A percentile compares a stretch with the other conserved stretches of the same genome.
Evolutionary conservation across 2,113 vertebrate species (phyloP).

Genomic region (Amphilophus citrinellus): DNA sequence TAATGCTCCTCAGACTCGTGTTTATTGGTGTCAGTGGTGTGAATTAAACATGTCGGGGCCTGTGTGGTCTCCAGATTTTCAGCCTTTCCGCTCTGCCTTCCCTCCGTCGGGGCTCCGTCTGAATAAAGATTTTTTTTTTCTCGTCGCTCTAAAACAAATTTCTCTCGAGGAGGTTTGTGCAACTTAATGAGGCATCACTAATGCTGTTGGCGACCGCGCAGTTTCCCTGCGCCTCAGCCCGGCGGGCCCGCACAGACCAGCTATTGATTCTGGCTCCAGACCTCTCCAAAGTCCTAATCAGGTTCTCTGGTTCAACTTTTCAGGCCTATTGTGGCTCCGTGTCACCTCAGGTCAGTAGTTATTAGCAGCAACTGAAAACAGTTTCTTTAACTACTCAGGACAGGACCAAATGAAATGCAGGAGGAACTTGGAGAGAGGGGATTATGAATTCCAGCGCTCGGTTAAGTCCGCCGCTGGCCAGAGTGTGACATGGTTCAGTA

Average conservation of each 20-base stretch:
- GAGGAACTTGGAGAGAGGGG: conserved; percentile 88
- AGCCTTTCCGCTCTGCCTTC: neutral
- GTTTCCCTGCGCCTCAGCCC: conserved; percentile 52
- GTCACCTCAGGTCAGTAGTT: conserved; percentile 97
- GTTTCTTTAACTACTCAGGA: conserved; percentile 95
- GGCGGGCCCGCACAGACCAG: conserved; percentile 83
- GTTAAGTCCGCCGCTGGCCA: conserved; percentile 84
- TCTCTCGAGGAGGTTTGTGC: conserved; percentile 90
- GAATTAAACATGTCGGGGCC: neutral
- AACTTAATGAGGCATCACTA: conserved; percentile 98
- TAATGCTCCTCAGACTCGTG: neutral
- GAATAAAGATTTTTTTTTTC: conserved; percentile 31
- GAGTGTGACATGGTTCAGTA: conserved; percentile 98
- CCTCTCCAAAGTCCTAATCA: conserved; percentile 95
- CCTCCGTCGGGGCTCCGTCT: conserved; percentile 38
- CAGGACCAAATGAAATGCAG: conserved; percentile 90
- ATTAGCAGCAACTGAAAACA: conserved; percentile 95
- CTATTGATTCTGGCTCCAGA: conserved; percentile 94
- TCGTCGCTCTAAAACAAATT: conserved; percentile 89
- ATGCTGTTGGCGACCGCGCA: conserved; percentile 77
- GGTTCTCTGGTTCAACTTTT: conserved; percentile 91
- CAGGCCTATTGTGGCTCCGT: conserved; percentile 91
- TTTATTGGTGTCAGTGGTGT: neutral
- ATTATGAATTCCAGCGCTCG: conserved; percentile 90
- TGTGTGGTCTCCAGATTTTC: neutral